A percentile compares a stretch with the other conserved stretches of the same genome.
These are phyloP conservation scores for Aythya fuligula DNA, from an alignment of 2,797 vertebrate species.

Conservation along the genomic window DNA sequence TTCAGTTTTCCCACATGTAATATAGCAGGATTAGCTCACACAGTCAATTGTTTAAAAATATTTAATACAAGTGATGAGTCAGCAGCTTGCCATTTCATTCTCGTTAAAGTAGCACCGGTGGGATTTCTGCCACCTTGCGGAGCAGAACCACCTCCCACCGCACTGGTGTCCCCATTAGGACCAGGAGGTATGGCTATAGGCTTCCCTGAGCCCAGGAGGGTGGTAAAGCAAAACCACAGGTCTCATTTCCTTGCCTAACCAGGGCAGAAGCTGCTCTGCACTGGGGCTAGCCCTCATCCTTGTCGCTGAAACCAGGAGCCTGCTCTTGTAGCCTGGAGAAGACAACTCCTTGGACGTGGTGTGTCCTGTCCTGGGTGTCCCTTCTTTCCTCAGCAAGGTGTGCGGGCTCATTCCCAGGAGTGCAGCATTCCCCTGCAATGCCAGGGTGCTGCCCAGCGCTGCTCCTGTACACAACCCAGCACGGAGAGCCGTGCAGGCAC, in stretches of 20 bases:
- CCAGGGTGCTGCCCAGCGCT: background rate
- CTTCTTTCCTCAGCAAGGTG: background rate
- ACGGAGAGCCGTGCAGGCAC: background rate
- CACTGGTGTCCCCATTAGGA: background rate
- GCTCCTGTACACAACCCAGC: background rate
- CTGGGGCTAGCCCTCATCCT: background rate
- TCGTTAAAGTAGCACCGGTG: background rate
- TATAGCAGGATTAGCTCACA: background rate
- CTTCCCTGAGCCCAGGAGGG: background rate
- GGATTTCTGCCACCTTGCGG: background rate
- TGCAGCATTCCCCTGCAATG: background rate
- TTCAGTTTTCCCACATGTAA: too few species aligned
- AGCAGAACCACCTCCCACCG: background rate
- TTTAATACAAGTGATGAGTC: background rate
- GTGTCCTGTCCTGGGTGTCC: background rate
- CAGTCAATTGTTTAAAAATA: background rate
- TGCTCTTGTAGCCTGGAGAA: background rate
- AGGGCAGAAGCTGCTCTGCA: background rate
- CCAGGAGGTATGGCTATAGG: background rate
- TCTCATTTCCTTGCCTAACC: background rate
- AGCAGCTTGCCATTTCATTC: background rate
- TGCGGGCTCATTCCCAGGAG: background rate
- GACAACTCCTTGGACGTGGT: background rate
- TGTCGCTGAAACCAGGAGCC: background rate
- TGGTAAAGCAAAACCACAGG: too few species aligned